A percentile compares a stretch with the other conserved stretches of the same genome.
Evolutionary conservation across 1,140 invertebrate genomes (phyloP).

Genomic region (Monochamus saltuarius): DNA sequence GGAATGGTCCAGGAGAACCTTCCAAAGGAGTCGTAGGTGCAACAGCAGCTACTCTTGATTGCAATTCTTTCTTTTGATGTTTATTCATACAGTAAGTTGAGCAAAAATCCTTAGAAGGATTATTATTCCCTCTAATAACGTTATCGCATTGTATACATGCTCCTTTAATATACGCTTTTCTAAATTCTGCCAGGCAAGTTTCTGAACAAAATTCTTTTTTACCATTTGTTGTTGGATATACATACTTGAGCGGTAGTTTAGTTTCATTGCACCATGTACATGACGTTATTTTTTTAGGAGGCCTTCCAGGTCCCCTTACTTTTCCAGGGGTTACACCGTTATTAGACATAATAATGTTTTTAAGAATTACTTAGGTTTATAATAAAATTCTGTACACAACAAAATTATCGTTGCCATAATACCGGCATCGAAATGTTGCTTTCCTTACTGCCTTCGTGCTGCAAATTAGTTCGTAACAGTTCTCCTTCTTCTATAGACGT

Average conservation of each 20-base stretch:
- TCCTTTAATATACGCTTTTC: slow-evolving; percentile 83
- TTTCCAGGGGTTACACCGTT: slow-evolving; percentile 54
- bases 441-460: no score
- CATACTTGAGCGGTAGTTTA: slow-evolving; percentile 79
- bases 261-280: slow-evolving; percentile 86
- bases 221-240: slow-evolving; percentile 81
- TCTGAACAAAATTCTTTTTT: slow-evolving; percentile 93
- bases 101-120: slow-evolving; percentile 78
- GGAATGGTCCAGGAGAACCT: slow-evolving; percentile 64
- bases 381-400: no score
- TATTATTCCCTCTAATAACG: slow-evolving; percentile 69
- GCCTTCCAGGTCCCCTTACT: slow-evolving; percentile 68
- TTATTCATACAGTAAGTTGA: slow-evolving; percentile 77
- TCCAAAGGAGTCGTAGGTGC: slow-evolving; percentile 51
- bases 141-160: slow-evolving; percentile 84
- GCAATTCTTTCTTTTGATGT: slow-evolving; percentile 71
- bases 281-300: slow-evolving; percentile 67
- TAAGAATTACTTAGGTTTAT: no score
- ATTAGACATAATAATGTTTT: slow-evolving; percentile 12
- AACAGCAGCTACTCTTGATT: slow-evolving; percentile 55
- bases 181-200: slow-evolving; percentile 83
- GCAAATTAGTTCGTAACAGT: no score
- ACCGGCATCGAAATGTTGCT: no score
- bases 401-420: no score
- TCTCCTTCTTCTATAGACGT: no score